Evolutionary conservation across 2,888 invertebrate species (phyloP).

Genomic region (Invenusta paracnida): DNA sequence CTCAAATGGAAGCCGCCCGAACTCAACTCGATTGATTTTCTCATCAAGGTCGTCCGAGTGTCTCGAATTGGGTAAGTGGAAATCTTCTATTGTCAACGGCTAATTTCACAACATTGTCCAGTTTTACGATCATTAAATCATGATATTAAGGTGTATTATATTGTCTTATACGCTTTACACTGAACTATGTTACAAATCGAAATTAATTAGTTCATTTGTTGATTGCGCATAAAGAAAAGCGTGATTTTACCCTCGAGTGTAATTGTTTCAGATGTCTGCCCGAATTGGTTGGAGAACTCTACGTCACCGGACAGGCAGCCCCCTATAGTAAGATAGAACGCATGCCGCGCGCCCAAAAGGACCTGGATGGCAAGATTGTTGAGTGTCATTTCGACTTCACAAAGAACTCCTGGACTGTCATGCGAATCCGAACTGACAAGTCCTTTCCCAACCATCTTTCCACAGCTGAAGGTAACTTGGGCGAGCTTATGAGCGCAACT

Average conservation of each 20-base stretch:
- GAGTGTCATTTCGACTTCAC: conserved; percentile 78
- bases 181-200: no score
- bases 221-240: no score
- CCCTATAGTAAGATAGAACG: conserved; percentile 62
- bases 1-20: conserved; percentile 94
- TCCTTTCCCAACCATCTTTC: conserved; percentile 82
- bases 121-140: no score
- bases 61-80: conserved; percentile 54
- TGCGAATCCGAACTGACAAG: conserved; percentile 93
- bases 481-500: no score
- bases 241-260: no score
- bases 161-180: no score
- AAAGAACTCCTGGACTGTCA: conserved; percentile 74
- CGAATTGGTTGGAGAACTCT: conserved; percentile 68
- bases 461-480: conserved; percentile 71
- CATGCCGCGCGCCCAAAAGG: conserved; percentile 33
- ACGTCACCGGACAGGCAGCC: conserved; percentile 67
- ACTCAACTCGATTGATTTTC: conserved; percentile 92
- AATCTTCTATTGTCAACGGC: no score
- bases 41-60: conserved; percentile 72
- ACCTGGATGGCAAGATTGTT: conserved; percentile 78
- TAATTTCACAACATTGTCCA: no score
- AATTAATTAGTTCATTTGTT: no score
- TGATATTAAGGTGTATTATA: no score
- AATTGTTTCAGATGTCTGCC: conserved; percentile 61